These are phyloP conservation scores for Orius laevigatus DNA, from an alignment of 1,140 invertebrate genomes.

Conservation along the genomic window DNA sequence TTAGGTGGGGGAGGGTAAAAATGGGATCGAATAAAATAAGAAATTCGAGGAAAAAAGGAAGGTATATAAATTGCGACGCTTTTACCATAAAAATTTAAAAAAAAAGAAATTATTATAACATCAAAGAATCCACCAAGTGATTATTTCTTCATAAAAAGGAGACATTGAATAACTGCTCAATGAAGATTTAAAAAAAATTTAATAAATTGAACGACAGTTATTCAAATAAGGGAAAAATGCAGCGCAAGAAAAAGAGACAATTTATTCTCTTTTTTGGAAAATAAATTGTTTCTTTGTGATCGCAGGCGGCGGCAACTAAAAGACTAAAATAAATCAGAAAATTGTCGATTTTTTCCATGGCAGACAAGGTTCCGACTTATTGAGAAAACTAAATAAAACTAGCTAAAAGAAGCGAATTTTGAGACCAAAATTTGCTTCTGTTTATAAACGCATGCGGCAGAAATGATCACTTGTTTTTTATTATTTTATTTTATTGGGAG, in stretches of 20 bases:
- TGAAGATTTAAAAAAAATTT: neutral
- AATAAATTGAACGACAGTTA: neutral
- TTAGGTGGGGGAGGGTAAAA: too few species aligned
- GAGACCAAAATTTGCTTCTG: neutral
- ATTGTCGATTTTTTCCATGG: neutral
- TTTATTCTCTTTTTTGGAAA: neutral
- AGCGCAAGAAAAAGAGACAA: neutral
- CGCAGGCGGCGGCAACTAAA: slow-evolving; percentile 8
- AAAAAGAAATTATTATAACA: too few species aligned
- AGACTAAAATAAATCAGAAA: slow-evolving; percentile 2
- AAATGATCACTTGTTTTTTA: too few species aligned
- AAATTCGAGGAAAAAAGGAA: too few species aligned
- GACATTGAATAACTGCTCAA: too few species aligned
- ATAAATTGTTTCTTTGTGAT: slow-evolving; percentile 1
- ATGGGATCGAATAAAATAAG: too few species aligned
- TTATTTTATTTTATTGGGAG: too few species aligned
- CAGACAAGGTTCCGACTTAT: neutral
- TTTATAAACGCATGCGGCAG: too few species aligned
- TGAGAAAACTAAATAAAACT: neutral
- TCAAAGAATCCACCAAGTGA: too few species aligned
- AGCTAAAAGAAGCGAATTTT: neutral
- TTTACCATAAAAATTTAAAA: too few species aligned
- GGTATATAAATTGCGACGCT: too few species aligned
- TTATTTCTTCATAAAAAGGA: neutral
- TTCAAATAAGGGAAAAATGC: slow-evolving; percentile 3